Base-by-base conservation (phyloP, 2,888 invertebrate genomes). In the Pammene fasciana region DNA sequence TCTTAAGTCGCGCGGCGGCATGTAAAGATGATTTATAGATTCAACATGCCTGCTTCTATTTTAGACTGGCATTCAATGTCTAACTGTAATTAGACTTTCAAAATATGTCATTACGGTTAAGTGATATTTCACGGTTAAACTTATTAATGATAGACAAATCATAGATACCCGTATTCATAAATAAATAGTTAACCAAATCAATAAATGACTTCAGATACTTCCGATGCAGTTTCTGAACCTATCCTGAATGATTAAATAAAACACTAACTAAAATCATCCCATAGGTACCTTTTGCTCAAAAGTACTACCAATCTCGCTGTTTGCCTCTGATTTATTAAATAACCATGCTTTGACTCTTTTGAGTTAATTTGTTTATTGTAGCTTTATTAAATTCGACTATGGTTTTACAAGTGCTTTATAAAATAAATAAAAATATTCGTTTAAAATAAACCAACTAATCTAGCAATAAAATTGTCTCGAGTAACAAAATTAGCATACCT, bases 1-100 rank as follows among this genome's bases (percentile, higher is more conserved):
- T 74, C 76, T 75, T 70, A 54, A 76, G 70, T 77, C 67, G 78
- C 79, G 70, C 73, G 72, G 70, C 76, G 78, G 76, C 79, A 83
- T 79, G 79, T 75, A 65, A 67, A 75, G 67, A 86, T 88, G 87
- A 88, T 84, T 85, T 83, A 87, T 83, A 74, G 73, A 55, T 76
- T 71, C 76, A 81, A 75, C 77, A 75, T 83, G 82, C 77, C 72
- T 76, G 75, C 72, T 75, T 75, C 74, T 85, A 84, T 83, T 73
- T 73, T 72, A 82, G 76, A 55, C 52, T 54, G 54, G 34, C 54
- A 60, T 65, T 26, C 26, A 60, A 56, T 41, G 41, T 36, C 50
- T n/a, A 48, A 52, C 16, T 43, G 45, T 65, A 64, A 68, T 50
- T 38, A 41, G 16, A 56, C 16, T 46, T 59, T 55, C 38, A 65